Evolutionary conservation across 1,140 invertebrate genomes (phyloP), one percentile per base, ranked within the genome.

Genomic region (Prorops nasuta): DNA sequence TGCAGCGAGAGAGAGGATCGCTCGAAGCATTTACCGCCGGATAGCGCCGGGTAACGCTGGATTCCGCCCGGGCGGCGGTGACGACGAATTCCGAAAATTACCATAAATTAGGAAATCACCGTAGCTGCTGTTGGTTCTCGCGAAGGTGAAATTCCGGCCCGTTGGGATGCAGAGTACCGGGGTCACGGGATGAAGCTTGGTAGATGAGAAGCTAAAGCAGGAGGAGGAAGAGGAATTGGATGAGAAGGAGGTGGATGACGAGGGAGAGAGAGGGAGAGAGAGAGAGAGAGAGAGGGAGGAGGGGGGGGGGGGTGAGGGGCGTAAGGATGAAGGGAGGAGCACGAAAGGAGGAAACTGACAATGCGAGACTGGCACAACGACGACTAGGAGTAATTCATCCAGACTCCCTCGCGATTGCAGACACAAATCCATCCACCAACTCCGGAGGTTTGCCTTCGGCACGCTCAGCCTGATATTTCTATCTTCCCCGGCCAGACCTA

Each of bases 311-410:
- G 7, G 14, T 18, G 31, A 21, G 18, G 6, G 17, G 9, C 19
- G 44, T 22, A 21, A 21, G 32, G 32, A 21, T 35, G 36, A 32
- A 22, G 21, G 44, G 19, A 19, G 44, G 21, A 19, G 6, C 19
- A 3, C 15, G 6, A 16, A 3, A 32, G 24, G 22, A 43, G 9
- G 43, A 28, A 32, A 34, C 24, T 24, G 44, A 36, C n/a, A n/a
- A n/a, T 18, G 24, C 8, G 18, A 17, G 14, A 28, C 16, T 19
- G 31, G n/a, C n/a, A n/a, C n/a, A n/a, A 21, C 35, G 20, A 51
- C 42, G 32, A 38, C 35, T 45, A 49, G 39, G 44, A 49, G 38
- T 39, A 49, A 48, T 54, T 54, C 39, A 49, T 54, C 46, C 49
- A 38, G 17, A 32, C 18, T 52, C 50, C 45, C 39, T 47, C 21